phyloP scores from a whole-genome alignment of 2,797 vertebrate species.

The Bufotes viridis region DNA sequence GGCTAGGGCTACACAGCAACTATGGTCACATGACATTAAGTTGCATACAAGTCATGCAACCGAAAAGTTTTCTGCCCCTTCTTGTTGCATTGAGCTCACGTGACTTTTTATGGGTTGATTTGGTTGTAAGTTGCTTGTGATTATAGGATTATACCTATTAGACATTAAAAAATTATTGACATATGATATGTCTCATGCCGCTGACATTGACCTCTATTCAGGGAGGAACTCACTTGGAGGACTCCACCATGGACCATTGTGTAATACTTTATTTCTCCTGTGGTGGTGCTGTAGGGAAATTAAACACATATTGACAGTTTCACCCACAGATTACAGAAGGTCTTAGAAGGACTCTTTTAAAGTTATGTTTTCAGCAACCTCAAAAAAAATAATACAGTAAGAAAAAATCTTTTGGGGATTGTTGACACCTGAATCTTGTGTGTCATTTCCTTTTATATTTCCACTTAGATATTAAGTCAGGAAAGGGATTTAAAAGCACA shows the following conservation, averaged over 20 bases:
- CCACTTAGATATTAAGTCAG: neutral
- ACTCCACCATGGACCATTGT: neutral
- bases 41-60: no score
- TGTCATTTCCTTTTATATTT: neutral
- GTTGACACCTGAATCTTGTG: neutral
- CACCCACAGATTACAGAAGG: neutral
- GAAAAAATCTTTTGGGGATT: neutral
- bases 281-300: neutral
- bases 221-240: no score
- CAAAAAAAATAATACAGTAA: neutral
- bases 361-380: neutral
- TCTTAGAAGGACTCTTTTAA: neutral
- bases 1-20: no score
- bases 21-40: no score
- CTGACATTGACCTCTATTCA: no score
- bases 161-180: no score
- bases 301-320: neutral
- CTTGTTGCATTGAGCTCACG: no score
- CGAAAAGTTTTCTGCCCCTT: no score
- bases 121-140: no score
- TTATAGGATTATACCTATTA: no score
- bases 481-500: neutral
- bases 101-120: no score
- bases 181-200: no score
- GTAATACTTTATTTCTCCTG: neutral